Percentiles rank a stretch among this genome's conserved stretches.
phyloP scores from a whole-genome alignment of 2,113 vertebrate species.

The Lucifuga dentata region DNA sequence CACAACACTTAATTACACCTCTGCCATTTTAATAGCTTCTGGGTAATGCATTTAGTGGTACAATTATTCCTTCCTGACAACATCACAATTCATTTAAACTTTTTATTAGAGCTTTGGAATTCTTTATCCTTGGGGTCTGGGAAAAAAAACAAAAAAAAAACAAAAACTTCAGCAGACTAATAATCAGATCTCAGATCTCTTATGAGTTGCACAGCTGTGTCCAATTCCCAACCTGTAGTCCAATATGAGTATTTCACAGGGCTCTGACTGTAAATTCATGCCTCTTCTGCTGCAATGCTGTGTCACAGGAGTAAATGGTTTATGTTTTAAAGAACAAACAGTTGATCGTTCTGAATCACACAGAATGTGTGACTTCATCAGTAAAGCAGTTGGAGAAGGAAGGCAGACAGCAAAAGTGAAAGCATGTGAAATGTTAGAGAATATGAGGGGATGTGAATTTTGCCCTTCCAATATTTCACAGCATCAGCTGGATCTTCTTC shows the following conservation, averaged over 20 bases:
- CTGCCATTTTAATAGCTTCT: constrained; percentile 65
- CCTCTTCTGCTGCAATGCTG: constrained; percentile 34
- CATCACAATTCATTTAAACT: constrained; percentile 70
- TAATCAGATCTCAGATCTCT: constrained; percentile 39
- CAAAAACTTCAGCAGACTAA: constrained; percentile 10
- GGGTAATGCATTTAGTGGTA: constrained; percentile 68
- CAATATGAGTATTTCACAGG: constrained; percentile 31
- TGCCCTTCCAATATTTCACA: neutral
- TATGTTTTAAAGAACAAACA: constrained; percentile 64
- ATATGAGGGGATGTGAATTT: constrained; percentile 16
- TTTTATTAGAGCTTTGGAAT: constrained; percentile 60
- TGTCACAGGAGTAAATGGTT: constrained; percentile 57
- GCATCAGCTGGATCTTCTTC: constrained; percentile 12
- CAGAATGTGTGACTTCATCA: constrained; percentile 36
- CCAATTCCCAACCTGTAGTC: constrained; percentile 23
- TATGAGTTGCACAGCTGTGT: constrained; percentile 50
- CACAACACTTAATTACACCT: constrained; percentile 70
- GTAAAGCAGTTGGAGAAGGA: constrained; percentile 18
- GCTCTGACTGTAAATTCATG: constrained; percentile 57
- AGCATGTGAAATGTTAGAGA: constrained; percentile 32
- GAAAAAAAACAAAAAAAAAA: constrained; percentile 12
- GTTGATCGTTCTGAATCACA: constrained; percentile 47
- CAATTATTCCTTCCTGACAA: constrained; percentile 74
- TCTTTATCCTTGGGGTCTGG: constrained; percentile 46
- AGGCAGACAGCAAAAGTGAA: constrained; percentile 39